phyloP scores from a whole-genome alignment of 1,140 invertebrate genomes.

The Lycorma delicatula region DNA sequence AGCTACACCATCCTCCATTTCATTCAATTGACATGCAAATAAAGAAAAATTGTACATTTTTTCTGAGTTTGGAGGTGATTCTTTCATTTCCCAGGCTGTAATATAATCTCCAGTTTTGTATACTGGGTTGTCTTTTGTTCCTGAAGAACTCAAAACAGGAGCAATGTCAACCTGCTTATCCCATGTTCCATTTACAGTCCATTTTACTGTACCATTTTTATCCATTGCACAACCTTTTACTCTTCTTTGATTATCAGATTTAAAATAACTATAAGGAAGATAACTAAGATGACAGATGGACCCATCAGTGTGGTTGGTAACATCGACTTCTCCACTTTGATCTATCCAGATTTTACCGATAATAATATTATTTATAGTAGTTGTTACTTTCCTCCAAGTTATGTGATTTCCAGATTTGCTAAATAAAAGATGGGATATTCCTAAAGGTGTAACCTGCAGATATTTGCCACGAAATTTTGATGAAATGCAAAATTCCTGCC shows the following conservation, averaged over 20 bases:
- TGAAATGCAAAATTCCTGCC: conserved; percentile 97
- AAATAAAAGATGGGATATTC: conserved; percentile 75
- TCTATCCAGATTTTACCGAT: conserved; percentile 98
- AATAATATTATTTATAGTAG: conserved; percentile 98
- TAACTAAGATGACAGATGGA: conserved; percentile 93
- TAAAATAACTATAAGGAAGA: conserved; percentile 95
- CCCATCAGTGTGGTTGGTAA: conserved; percentile 75
- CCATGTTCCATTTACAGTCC: conserved; percentile 89
- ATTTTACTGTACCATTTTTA: conserved; percentile 49
- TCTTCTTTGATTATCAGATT: conserved; percentile 75
- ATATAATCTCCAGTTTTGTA: conserved; percentile 82
- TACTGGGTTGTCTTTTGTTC: conserved; percentile 66
- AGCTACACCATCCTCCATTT: conserved; percentile 81
- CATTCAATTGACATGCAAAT: conserved; percentile 94
- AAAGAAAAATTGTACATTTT: conserved; percentile 68
- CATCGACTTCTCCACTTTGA: conserved; percentile 98
- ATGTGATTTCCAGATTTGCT: conserved; percentile 65
- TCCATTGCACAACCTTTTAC: conserved; percentile 59
- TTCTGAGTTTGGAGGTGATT: conserved; percentile 58
- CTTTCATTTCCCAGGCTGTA: conserved; percentile 74
- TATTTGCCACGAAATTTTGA: conserved; percentile 98
- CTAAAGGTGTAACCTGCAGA: conserved; percentile 83
- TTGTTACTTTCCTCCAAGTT: conserved; percentile 96
- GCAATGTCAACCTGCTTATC: conserved; percentile 90
- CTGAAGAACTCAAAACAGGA: conserved; percentile 66